Percentiles rank a stretch among this genome's conserved stretches.
phyloP scores from a whole-genome alignment of 1,140 invertebrate genomes.

The Colletes latitarsis region DNA sequence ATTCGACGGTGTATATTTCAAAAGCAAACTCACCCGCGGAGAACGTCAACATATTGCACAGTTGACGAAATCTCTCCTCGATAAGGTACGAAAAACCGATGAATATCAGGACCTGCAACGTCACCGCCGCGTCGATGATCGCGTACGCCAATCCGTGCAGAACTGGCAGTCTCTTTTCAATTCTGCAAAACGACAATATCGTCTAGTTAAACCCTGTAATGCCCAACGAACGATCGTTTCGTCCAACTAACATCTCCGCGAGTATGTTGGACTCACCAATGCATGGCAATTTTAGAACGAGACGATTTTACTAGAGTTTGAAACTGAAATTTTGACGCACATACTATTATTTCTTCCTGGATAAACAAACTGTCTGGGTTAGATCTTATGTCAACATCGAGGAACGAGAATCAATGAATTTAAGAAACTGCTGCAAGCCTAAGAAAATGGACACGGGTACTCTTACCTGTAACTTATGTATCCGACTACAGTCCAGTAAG shows the following conservation, averaged over 20 bases:
- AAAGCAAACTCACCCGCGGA: conserved; percentile 46
- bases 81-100: conserved; percentile 53
- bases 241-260: not conserved
- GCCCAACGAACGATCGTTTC: not conserved
- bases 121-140: conserved; percentile 50
- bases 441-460: not conserved
- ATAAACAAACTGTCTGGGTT: no score
- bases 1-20: not conserved
- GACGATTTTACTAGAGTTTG: not conserved
- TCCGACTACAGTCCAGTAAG: conserved; percentile 53
- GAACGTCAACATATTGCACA: conserved; percentile 44
- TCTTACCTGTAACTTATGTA: conserved; percentile 49
- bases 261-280: not conserved
- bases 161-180: conserved; percentile 36
- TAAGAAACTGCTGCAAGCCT: not conserved
- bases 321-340: not conserved
- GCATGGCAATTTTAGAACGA: no score
- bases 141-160: conserved; percentile 54
- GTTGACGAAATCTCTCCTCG: conserved; percentile 46
- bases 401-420: no score
- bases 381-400: no score
- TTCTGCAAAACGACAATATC: conserved; percentile 29
- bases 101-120: conserved; percentile 62
- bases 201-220: not conserved
- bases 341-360: no score